Evolutionary conservation across 2,888 invertebrate genomes (phyloP).

Genomic region (Andrena bicolor): DNA sequence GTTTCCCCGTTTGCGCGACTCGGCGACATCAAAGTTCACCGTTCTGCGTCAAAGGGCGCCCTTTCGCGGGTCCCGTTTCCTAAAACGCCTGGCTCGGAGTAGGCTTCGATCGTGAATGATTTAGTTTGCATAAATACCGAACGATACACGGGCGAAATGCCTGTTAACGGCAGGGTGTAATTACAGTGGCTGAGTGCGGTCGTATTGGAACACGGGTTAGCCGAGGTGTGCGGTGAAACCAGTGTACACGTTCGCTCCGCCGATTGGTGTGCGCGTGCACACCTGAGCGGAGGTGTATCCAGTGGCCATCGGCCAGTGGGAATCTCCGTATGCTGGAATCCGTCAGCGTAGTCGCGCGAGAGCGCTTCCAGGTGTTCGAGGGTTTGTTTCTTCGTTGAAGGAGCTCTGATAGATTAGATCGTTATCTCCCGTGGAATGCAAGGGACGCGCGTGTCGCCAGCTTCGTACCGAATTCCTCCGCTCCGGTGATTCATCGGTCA

Average conservation of each 20-base stretch:
- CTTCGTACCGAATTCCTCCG: conserved; percentile 37
- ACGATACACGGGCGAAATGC: conserved; percentile 67
- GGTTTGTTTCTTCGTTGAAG: conserved; percentile 33
- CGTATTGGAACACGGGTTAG: conserved; percentile 68
- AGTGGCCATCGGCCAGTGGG: conserved; percentile 39
- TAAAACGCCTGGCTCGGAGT: not conserved
- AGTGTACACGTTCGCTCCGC: not conserved
- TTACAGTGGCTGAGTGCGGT: conserved; percentile 74
- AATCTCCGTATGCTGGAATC: conserved; percentile 54
- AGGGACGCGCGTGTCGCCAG: conserved; percentile 31
- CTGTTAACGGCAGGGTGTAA: conserved; percentile 71
- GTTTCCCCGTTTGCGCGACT: conserved; percentile 8
- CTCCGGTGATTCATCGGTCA: conserved; percentile 35
- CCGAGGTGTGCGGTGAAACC: conserved; percentile 65
- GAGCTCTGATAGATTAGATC: conserved; percentile 47
- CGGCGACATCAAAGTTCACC: conserved; percentile 3
- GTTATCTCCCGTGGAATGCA: conserved; percentile 43
- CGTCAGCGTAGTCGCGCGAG: conserved; percentile 37
- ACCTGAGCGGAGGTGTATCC: conserved; percentile 41
- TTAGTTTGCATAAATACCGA: conserved; percentile 77
- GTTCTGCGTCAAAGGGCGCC: conserved; percentile 30
- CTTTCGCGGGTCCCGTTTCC: conserved; percentile 19
- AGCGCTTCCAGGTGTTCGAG: conserved; percentile 20
- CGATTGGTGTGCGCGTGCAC: conserved; percentile 20
- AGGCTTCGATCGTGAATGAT: conserved; percentile 69